Conservation (phyloP, 2,888 invertebrate species). For the Papilio gigon region DNA sequence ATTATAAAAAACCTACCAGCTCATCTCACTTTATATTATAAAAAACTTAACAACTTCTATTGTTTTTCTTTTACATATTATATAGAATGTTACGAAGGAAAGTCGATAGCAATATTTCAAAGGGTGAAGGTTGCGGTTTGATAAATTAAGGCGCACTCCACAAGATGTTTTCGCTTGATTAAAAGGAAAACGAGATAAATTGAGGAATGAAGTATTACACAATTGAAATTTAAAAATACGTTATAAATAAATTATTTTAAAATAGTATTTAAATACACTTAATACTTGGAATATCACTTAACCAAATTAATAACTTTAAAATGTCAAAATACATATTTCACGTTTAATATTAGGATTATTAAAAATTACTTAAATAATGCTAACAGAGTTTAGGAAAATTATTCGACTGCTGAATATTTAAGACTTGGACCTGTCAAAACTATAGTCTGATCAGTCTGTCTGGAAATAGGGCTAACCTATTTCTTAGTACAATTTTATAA, state of each 20-base stretch:
- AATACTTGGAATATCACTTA: too few species aligned
- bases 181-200: constrained; percentile 8
- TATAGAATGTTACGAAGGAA: not conserved
- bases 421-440: too few species aligned
- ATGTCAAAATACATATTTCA: too few species aligned
- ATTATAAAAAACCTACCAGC: too few species aligned
- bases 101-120: constrained; percentile 16
- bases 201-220: not conserved
- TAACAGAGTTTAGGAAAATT: too few species aligned
- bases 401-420: not conserved
- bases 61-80: not conserved
- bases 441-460: not conserved
- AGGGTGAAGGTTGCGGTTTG: constrained; percentile 1
- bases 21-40: too few species aligned
- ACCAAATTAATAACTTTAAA: too few species aligned
- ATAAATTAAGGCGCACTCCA: constrained; percentile 6
- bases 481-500: too few species aligned
- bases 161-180: constrained; percentile 18
- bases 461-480: not conserved
- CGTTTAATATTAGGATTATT: too few species aligned
- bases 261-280: not conserved
- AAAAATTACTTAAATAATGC: too few species aligned
- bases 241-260: not conserved
- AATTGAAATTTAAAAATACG: not conserved
- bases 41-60: not conserved